Evolutionary conservation across 2,888 invertebrate genomes (phyloP).

Genomic region (Fragum sueziense): DNA sequence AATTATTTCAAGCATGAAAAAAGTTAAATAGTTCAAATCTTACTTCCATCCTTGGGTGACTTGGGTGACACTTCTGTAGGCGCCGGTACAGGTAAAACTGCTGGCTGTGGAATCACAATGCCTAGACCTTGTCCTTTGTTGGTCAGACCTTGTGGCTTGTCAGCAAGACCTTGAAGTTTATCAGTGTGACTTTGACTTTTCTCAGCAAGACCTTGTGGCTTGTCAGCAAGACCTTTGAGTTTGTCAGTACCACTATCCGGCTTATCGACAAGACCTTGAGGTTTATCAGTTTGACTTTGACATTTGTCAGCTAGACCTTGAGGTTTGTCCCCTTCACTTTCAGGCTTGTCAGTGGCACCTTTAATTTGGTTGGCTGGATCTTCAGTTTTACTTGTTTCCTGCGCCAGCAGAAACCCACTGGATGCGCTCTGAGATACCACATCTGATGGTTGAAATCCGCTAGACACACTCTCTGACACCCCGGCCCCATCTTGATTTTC

Average conservation of each 20-base stretch:
- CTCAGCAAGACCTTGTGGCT: too few relatives aligned
- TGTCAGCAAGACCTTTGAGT: too few relatives aligned
- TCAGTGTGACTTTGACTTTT: too few relatives aligned
- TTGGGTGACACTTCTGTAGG: background rate
- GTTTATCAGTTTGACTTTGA: too few relatives aligned
- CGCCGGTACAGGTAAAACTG: background rate
- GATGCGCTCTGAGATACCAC: background rate
- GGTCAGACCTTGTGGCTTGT: background rate
- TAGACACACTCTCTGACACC: background rate
- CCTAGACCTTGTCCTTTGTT: background rate
- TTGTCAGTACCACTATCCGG: too few relatives aligned
- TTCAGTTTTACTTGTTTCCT: background rate
- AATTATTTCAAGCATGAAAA: background rate
- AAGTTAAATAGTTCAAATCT: background rate
- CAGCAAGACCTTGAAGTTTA: too few relatives aligned
- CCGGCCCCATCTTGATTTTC: background rate
- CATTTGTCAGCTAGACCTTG: too few relatives aligned
- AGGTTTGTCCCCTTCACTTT: too few relatives aligned
- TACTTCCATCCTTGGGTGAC: slow-evolving; percentile 10
- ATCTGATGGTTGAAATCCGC: background rate
- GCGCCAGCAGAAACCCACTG: background rate
- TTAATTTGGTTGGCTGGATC: too few relatives aligned
- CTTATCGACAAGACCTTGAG: too few relatives aligned
- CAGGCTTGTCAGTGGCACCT: too few relatives aligned
- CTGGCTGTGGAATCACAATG: background rate